Base-by-base conservation (phyloP, 2,797 vertebrate genomes). In the Cyclopterus lumpus region DNA sequence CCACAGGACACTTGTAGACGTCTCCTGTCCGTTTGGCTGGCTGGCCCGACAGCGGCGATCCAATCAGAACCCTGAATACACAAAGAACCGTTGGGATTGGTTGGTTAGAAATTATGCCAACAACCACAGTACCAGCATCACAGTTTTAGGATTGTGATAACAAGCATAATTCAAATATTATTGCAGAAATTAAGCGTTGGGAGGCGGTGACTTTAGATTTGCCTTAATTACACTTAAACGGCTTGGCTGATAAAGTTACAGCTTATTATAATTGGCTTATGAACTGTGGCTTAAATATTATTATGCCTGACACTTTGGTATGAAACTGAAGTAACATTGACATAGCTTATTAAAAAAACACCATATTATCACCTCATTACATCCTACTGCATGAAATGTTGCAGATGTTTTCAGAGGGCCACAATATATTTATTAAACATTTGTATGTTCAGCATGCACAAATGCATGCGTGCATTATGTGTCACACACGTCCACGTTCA, bases 1-100 rank as follows among this genome's bases (percentile, higher is more conserved):
- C 95, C 28, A 97, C 96, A 1, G 95, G 96, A 80, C 98, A 99
- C 90, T 97, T 99, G 89, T 99, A 99, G 60, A 99, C 97, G 62
- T 99, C 98, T 34, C 98, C 98, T 1, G 97, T 99, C 88, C 96
- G 94, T 82, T 93, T 95, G 12, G 93, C 82, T 18, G 97, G 97
- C 60, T 99, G 98, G 28, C 98, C 98, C 66, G 94, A 95, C 83
- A 97, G 87, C 0, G 98, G 98, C 53, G 98, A 97, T 71, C 98
- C 98, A 92, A 99, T 97, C 72, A 99, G 95, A 68, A 99, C 95
- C 98, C 98, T 99, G 68, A 10, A 73, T n/a, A 84, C 79, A 58
- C 9, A 79, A 69, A 58, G 2, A 67, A 32, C 0, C 59, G 22
- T 67, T 42, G 49, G 8, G 46, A 51, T 55, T 75, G 40, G 75